Base-by-base conservation (phyloP, 2,888 invertebrate species). In the Apamea monoglypha region DNA sequence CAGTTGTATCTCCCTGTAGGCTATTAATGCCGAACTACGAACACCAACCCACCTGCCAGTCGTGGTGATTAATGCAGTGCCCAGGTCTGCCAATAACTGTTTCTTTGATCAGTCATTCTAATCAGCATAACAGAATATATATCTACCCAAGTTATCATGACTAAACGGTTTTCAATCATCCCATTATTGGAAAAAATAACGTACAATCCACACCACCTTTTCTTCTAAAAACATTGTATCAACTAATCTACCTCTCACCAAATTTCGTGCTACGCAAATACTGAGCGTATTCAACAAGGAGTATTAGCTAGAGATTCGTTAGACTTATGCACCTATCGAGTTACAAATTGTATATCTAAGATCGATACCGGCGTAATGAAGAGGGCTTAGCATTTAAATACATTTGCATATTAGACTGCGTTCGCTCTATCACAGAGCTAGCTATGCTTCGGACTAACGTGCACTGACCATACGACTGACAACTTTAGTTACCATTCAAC, bases 371-470 rank as follows among this genome's bases (percentile, higher is more conserved):
- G 91, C 93, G 96, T 96, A 97, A 96, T 96, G 96, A 97, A 97
- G 96, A 96, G 96, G 96, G 96, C 95, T 96, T 95, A 95, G 93
- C 95, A 97, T 97, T 97, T 97, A 96, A 97, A 97, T 96, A 97
- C 95, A 97, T 97, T 97, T 96, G 97, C 97, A 97, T 97, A 96
- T 96, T 96, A 96, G 97, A 95, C 96, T 96, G 96, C 96, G 95
- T 93, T 94, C 94, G 92, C 92, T 95, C 94, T 87, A 87, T 89
- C 90, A 85, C 80, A 76, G 83, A 80, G 77, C 81, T 81, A 70
- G 76, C 74, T 77, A 74, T 77, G 83, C 76, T 74, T 75, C 59
- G 78, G 14, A 78, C 76, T 73, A 77, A 84, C 78, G 76, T 86
- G 71, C 66, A 29, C 88, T 90, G 89, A 87, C 89, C 90, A 76